Evolutionary conservation across 2,797 vertebrate genomes (phyloP), one percentile per base, ranked within the genome.

Genomic region (Nannoperca obscura): DNA sequence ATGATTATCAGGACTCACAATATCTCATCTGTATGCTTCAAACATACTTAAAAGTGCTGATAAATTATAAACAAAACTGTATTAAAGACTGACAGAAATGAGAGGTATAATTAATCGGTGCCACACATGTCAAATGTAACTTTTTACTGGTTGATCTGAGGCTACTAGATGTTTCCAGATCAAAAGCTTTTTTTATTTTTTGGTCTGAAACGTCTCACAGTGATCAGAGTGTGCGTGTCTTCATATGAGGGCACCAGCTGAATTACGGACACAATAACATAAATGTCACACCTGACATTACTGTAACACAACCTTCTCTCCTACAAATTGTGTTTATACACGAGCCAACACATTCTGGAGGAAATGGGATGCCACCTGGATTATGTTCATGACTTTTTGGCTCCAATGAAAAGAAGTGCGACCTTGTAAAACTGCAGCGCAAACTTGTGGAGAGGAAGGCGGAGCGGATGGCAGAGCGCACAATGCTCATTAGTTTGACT

Each of bases 171-270:
- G 14, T 53, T 69, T 60, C 17, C 19, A 70, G 64, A 73, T 70
- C 34, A 61, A 73, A 80, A 59, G 49, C 42, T 27, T 24, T 40
- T 30, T 62, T 60, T 42, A 13, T 15, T 17, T 65, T 17, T 64
- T 17, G 47, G 66, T 73, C 76, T 74, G 59, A 80, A 82, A 80
- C 52, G 3, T 55, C 50, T 71, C 17, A 24, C 14, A 27, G 54
- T 42, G 62, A 77, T 85, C 71, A 83, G 82, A 88, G 76, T 52
- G 19, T 70, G 49, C 15, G 27, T 36, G 2, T 27, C 15, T 58
- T 71, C n/a, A 27, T 4, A 19, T 19, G 36, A 68, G 12, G 22
- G 58, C 13, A n/a, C 7, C 27, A 63, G 63, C 40, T 77, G 44
- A 61, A 50, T 42, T 9, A 38, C 40, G 15, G 55, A 50, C 58